Evolutionary conservation across 2,888 invertebrate species (phyloP), one percentile per base, ranked within the genome.

Genomic region (Pteria penguin): DNA sequence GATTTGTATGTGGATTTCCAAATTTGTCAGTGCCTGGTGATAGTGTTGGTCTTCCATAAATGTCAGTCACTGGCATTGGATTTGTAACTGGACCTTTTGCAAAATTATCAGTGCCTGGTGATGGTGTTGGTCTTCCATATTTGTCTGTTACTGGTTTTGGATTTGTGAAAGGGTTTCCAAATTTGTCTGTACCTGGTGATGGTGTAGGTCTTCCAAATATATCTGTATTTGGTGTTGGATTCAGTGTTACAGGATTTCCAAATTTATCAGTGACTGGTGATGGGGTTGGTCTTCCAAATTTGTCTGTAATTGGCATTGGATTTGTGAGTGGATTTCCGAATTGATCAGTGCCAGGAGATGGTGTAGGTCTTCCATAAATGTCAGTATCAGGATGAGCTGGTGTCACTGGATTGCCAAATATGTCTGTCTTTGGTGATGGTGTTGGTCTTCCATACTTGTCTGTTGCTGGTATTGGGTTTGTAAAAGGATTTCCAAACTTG

Each of bases 331-430:
- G 81, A 29, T 79, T 72, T 33, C 73, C 78, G 55, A 68, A 76
- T 27, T 76, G 62, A 14, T 69, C 72, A 14, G 72, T 36, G n/a
- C 58, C 54, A 72, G 82, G 82, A 26, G 73, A 67, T 33, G 80
- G 71, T 54, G 84, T 80, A 75, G 81, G 78, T 71, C 74, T 74
- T 36, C 61, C 60, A 45, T 54, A 45, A 22, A 22, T 52, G 52
- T 31, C 67, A 22, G 60, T 60, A 11, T 36, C 97, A 97, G 0
- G 22, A 33, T 58, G 52, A 66, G 83, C 79, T 18, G 75, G 63
- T 36, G 82, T 73, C 32, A 78, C 78, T 74, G 84, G 81, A 45
- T 78, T 72, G 11, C 97, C 97, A 4, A 94, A 92, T 52, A 93
- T 60, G 24, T 72, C 52, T 71, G 80, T 77, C 1, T 58, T 45